phyloP scores from a whole-genome alignment of 53 echinoderm and acorn worm genomes.

The Astropecten irregularis region DNA sequence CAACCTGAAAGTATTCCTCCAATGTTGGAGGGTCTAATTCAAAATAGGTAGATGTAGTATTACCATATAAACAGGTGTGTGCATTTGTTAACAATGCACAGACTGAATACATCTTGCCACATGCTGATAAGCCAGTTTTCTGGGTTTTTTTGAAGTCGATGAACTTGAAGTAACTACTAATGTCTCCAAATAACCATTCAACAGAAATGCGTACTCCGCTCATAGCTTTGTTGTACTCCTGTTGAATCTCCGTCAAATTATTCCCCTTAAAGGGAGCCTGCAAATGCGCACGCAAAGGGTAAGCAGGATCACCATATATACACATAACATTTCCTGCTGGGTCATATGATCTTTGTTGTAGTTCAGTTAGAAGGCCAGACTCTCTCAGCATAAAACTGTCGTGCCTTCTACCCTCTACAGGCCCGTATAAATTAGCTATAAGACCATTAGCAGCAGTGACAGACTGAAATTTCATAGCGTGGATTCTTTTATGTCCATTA shows the following conservation, averaged over 20 bases:
- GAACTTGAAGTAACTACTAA: slow-evolving; percentile 8
- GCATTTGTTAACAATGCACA: slow-evolving; percentile 47
- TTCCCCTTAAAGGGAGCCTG: background rate
- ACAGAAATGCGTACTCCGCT: slow-evolving; percentile 31
- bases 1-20: slow-evolving; percentile 43
- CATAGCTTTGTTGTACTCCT: slow-evolving; percentile 44
- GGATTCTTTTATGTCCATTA: slow-evolving; percentile 63
- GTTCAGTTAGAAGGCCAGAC: slow-evolving; percentile 52
- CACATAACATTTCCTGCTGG: slow-evolving; percentile 54
- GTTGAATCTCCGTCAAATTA: background rate
- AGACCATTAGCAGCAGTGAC: slow-evolving; percentile 63
- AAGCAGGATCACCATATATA: slow-evolving; percentile 72
- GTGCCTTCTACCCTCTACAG: slow-evolving; percentile 55
- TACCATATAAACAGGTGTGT: slow-evolving; percentile 31
- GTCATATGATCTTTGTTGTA: slow-evolving; percentile 53
- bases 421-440: slow-evolving; percentile 53
- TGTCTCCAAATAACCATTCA: slow-evolving; percentile 52
- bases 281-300: slow-evolving; percentile 16
- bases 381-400: slow-evolving; percentile 57
- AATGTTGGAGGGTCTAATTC: slow-evolving; percentile 36
- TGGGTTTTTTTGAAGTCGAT: slow-evolving; percentile 30
- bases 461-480: slow-evolving; percentile 54
- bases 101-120: slow-evolving; percentile 36
- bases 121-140: slow-evolving; percentile 16
- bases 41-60: slow-evolving; percentile 29